A percentile compares a stretch with the other conserved stretches of the same genome.
Conservation (phyloP, 2,888 invertebrate species). For the Eupelmus urozonus region DNA sequence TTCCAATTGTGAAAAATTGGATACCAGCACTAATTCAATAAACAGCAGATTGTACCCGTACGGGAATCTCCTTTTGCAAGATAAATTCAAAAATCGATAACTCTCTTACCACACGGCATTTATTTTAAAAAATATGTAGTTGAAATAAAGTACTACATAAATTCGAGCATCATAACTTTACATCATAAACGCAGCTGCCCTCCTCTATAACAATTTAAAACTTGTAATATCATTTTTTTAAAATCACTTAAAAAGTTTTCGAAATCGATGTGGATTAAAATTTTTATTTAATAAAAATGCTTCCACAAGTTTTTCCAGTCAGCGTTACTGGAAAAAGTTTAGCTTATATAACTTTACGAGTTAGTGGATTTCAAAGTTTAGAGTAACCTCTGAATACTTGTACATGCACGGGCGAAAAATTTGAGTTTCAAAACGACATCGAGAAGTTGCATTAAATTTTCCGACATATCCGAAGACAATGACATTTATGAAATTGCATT, state of each 20-base stretch:
- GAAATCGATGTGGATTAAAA: neutral
- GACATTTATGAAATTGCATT: no score
- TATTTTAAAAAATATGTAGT: no score
- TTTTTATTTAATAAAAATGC: constrained; percentile 7
- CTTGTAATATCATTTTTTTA: neutral
- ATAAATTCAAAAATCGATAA: no score
- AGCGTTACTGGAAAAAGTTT: neutral
- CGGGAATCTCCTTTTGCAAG: no score
- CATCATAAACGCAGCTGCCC: neutral
- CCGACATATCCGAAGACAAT: no score
- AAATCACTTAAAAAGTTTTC: neutral
- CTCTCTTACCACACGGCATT: no score
- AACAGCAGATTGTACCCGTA: no score
- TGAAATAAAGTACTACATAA: no score
- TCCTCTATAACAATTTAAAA: neutral
- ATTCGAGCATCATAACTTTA: no score
- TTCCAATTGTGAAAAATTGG: no score
- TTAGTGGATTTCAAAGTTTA: neutral
- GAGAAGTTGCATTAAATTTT: no score
- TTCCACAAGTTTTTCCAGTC: neutral
- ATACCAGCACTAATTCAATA: no score
- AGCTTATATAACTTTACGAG: neutral
- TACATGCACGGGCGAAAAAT: neutral
- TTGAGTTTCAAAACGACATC: neutral
- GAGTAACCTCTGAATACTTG: neutral